phyloP scores from a whole-genome alignment of 2,797 vertebrate species.

The Anguilla pacifica region DNA sequence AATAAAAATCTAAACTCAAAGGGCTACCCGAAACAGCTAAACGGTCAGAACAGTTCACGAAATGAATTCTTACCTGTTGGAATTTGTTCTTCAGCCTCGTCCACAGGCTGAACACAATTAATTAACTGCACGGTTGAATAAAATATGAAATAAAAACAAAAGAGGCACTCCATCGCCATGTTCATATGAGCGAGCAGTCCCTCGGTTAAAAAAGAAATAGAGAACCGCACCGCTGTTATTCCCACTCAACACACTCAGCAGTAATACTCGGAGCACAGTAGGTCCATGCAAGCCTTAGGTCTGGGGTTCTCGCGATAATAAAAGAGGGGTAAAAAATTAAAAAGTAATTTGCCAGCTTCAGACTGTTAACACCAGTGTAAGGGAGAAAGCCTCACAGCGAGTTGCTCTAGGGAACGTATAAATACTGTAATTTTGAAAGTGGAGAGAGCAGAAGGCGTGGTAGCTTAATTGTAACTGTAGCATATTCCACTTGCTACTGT shows the following conservation, averaged over 20 bases:
- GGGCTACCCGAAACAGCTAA: background rate
- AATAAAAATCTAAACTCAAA: background rate
- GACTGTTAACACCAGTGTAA: slow-evolving; percentile 8
- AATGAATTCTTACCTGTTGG: slow-evolving; percentile 63
- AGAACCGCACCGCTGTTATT: slow-evolving; percentile 10
- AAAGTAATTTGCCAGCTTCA: background rate
- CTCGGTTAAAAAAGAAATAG: background rate
- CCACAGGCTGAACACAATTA: slow-evolving; percentile 45
- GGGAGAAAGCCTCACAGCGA: slow-evolving; percentile 16
- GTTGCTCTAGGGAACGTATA: slow-evolving; percentile 39
- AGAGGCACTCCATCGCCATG: slow-evolving; percentile 65
- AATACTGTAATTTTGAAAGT: slow-evolving; percentile 44
- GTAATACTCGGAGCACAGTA: slow-evolving; percentile 35
- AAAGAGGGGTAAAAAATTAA: slow-evolving; percentile 31
- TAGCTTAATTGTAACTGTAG: slow-evolving; percentile 60
- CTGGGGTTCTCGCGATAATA: slow-evolving; percentile 60
- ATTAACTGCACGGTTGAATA: slow-evolving; percentile 58
- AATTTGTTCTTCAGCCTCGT: slow-evolving; percentile 52
- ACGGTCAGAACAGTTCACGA: background rate
- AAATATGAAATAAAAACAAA: slow-evolving; percentile 52
- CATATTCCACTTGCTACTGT: slow-evolving; percentile 37
- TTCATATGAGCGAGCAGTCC: slow-evolving; percentile 8
- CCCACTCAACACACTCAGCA: slow-evolving; percentile 29
- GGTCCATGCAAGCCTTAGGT: slow-evolving; percentile 41
- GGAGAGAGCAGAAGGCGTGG: slow-evolving; percentile 58